A percentile compares a stretch with the other conserved stretches of the same genome.
These are phyloP conservation scores for Eurystomus gularis DNA, from an alignment of 2,113 vertebrate genomes.

Conservation along the genomic window DNA sequence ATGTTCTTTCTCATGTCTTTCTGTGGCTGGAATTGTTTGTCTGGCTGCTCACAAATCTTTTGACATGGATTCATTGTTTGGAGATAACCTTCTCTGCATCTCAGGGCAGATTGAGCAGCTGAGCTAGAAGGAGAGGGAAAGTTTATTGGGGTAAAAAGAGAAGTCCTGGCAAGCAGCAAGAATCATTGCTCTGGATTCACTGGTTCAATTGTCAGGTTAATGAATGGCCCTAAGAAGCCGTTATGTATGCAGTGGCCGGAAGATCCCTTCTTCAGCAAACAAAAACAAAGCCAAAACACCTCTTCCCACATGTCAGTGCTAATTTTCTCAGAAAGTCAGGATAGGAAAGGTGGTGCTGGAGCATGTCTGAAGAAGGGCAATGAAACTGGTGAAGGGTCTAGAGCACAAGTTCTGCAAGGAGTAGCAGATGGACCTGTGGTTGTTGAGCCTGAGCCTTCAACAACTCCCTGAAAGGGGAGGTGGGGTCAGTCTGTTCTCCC, in stretches of 20 bases:
- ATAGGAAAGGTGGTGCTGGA: not conserved
- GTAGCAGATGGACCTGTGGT: not conserved
- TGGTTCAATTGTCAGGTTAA: not conserved
- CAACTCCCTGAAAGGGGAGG: no score
- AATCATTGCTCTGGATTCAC: not conserved
- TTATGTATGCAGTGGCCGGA: not conserved
- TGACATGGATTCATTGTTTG: not conserved
- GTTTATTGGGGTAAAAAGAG: conserved; percentile 18
- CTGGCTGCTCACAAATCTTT: conserved; percentile 9
- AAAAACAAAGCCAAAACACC: not conserved
- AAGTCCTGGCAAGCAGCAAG: not conserved
- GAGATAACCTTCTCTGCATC: not conserved
- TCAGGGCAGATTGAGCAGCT: conserved; percentile 23
- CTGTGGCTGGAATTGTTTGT: not conserved
- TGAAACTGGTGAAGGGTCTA: not conserved
- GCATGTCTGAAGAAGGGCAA: no score
- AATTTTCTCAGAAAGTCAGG: not conserved
- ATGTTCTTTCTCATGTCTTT: not conserved
- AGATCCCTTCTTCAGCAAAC: not conserved
- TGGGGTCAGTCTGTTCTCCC: no score
- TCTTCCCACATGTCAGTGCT: not conserved
- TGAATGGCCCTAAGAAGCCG: not conserved
- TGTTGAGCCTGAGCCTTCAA: not conserved
- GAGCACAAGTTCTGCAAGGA: not conserved
- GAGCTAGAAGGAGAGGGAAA: not conserved